Percentiles rank a stretch among this genome's conserved stretches.
These are phyloP conservation scores for Nesoenas mayeri DNA, from an alignment of 2,113 vertebrate genomes.

Conservation along the genomic window DNA sequence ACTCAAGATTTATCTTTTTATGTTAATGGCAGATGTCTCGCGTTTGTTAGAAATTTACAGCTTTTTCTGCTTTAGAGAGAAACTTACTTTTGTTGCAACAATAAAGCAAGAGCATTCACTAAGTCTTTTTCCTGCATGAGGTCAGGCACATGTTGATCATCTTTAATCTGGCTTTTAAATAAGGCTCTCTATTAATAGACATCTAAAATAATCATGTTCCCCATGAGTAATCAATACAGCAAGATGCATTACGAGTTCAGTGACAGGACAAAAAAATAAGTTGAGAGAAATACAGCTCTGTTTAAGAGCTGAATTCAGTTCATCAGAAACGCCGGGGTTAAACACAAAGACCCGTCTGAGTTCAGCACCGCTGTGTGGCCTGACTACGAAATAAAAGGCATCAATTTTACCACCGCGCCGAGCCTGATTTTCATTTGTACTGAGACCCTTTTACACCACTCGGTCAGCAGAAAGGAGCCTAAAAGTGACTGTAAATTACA, in stretches of 20 bases:
- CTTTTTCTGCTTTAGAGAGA: background rate
- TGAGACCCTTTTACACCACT: background rate
- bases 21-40: constrained; percentile 23
- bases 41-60: background rate
- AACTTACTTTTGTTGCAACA: background rate
- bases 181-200: constrained; percentile 39
- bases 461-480: background rate
- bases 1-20: background rate
- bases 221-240: background rate
- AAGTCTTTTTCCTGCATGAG: background rate
- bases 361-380: background rate
- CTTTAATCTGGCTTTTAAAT: constrained; percentile 55
- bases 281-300: background rate
- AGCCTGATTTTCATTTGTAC: constrained; percentile 21
- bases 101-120: background rate
- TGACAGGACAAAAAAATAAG: background rate
- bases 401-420: background rate
- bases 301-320: constrained; percentile 21
- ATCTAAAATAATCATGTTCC: background rate
- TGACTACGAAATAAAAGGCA: constrained; percentile 4
- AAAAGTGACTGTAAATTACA: background rate
- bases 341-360: constrained; percentile 20
- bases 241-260: constrained; percentile 23
- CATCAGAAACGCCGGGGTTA: constrained; percentile 27
- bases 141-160: background rate